A percentile compares a stretch with the other conserved stretches of the same genome.
phyloP scores from a whole-genome alignment of 92 coral and sea anemone genomes.

The Paragorgia papillata region DNA sequence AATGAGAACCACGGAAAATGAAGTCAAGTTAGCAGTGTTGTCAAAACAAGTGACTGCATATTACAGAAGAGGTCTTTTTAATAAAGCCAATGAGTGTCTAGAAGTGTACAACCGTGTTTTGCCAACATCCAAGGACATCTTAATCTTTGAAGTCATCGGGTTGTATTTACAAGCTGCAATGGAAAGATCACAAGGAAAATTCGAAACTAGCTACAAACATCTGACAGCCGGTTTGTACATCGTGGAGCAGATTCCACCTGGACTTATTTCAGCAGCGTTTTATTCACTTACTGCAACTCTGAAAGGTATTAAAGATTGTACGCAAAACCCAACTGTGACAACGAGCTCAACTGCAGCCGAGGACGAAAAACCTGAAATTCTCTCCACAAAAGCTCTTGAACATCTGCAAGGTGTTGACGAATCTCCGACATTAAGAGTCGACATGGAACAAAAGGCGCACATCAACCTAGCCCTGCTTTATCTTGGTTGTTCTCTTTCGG shows the following conservation, averaged over 20 bases:
- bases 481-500: conserved; percentile 14
- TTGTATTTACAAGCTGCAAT: neutral
- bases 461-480: neutral
- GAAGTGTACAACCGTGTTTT: neutral
- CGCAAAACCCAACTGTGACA: neutral
- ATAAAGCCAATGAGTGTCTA: neutral
- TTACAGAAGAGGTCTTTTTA: neutral
- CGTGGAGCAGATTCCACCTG: neutral
- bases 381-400: neutral
- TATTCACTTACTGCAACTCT: neutral
- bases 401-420: neutral
- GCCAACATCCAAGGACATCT: neutral
- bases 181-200: neutral
- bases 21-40: neutral
- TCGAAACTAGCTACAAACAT: neutral
- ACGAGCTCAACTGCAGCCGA: neutral
- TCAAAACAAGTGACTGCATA: neutral
- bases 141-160: conserved; percentile 1
- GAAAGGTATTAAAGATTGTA: neutral
- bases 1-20: neutral
- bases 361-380: neutral
- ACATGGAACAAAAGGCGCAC: neutral
- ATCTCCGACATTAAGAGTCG: neutral
- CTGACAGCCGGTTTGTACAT: neutral
- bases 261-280: neutral